Evolutionary conservation across 2,797 vertebrate genomes (phyloP).

Genomic region (Hyperoplus immaculatus): DNA sequence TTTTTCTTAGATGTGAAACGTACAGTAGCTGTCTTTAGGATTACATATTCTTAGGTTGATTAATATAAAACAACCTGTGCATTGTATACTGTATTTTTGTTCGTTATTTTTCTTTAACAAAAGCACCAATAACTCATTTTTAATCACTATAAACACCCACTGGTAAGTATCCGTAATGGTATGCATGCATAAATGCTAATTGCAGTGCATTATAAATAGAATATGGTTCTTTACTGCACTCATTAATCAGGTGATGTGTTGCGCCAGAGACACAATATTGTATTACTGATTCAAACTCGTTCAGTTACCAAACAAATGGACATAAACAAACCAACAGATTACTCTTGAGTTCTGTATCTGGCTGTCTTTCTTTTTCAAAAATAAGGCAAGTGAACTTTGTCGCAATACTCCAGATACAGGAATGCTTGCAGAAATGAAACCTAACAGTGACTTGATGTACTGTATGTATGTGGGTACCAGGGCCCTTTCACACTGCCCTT

Average conservation of each 20-base stretch:
- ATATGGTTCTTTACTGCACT: constrained; percentile 46
- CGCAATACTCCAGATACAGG: no score
- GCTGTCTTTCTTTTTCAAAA: constrained; percentile 24
- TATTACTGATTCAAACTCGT: constrained; percentile 54
- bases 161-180: constrained; percentile 49
- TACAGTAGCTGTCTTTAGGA: background rate
- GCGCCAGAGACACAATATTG: constrained; percentile 48
- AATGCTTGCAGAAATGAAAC: no score
- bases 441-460: no score
- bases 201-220: constrained; percentile 65
- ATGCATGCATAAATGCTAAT: constrained; percentile 59
- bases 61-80: constrained; percentile 1
- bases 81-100: constrained; percentile 30
- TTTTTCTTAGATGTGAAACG: constrained; percentile 25
- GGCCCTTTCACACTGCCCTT: no score
- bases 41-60: constrained; percentile 26
- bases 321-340: constrained; percentile 49
- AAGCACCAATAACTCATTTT: constrained; percentile 70
- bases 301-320: constrained; percentile 49
- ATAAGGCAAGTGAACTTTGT: constrained; percentile 24
- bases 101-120: constrained; percentile 31
- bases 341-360: constrained; percentile 10
- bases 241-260: constrained; percentile 70
- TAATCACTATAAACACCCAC: constrained; percentile 59
- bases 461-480: no score